These are phyloP conservation scores for Glaucopsyche alexis DNA, from an alignment of 2,888 invertebrate species.

Conservation along the genomic window DNA sequence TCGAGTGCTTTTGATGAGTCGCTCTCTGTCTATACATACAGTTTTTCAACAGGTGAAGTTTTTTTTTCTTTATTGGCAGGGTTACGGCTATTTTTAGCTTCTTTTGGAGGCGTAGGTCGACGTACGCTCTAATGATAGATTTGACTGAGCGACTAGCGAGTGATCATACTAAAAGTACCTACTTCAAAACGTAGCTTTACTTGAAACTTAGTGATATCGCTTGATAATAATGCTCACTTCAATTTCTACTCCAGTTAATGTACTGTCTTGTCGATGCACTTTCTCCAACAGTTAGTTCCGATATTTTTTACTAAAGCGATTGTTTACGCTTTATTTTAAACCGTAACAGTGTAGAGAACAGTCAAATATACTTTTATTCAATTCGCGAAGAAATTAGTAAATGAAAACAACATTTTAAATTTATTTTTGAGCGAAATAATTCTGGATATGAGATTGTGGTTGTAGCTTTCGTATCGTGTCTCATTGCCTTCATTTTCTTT, in stretches of 20 bases:
- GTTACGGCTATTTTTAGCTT: neutral
- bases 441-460: neutral
- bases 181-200: too few species aligned
- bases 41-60: slow-evolving; percentile 44
- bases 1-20: slow-evolving; percentile 70
- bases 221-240: neutral
- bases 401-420: neutral
- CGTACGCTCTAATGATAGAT: neutral
- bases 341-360: neutral
- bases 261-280: neutral
- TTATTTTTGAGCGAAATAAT: neutral
- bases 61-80: slow-evolving; percentile 30
- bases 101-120: neutral
- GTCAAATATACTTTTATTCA: neutral
- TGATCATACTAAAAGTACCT: too few species aligned
- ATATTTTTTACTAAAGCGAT: neutral
- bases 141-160: neutral
- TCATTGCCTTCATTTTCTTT: slow-evolving; percentile 7
- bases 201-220: neutral
- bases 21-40: slow-evolving; percentile 38
- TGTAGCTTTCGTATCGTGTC: neutral
- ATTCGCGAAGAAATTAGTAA: neutral
- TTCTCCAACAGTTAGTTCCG: neutral
- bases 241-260: neutral
- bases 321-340: neutral